A percentile compares a stretch with the other conserved stretches of the same genome.
Conservation (phyloP, 2,888 invertebrate genomes). For the Buathra laborator region DNA sequence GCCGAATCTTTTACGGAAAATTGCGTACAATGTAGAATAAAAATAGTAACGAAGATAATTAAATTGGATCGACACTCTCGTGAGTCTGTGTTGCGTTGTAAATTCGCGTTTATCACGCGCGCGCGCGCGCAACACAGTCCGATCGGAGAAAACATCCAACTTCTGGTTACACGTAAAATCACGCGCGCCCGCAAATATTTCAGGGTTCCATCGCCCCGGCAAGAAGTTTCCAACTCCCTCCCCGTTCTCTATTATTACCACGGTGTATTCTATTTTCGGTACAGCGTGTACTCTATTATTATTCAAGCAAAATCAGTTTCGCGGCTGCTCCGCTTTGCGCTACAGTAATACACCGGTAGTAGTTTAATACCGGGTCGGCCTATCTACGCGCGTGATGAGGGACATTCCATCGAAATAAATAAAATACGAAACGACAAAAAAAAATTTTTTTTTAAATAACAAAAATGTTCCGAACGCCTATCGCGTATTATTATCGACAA, state of each 20-base stretch:
- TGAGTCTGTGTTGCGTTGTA: not conserved
- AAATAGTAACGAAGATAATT: too few species aligned
- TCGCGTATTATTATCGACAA: not conserved
- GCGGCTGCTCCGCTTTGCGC: constrained; percentile 21
- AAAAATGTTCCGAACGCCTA: not conserved
- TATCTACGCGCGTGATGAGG: not conserved
- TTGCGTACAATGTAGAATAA: too few species aligned
- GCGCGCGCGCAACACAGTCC: not conserved
- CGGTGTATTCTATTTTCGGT: constrained; percentile 70
- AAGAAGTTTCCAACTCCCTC: constrained; percentile 14
- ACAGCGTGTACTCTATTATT: constrained; percentile 71
- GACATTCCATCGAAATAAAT: not conserved
- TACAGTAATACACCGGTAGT: not conserved
- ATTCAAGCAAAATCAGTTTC: constrained; percentile 62
- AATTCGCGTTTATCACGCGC: not conserved
- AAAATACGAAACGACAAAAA: not conserved
- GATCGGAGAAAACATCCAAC: not conserved
- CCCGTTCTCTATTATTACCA: constrained; percentile 69
- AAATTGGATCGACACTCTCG: not conserved
- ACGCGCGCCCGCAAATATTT: constrained; percentile 56
- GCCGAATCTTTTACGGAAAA: too few species aligned
- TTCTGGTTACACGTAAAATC: constrained; percentile 32
- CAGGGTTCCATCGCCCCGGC: constrained; percentile 62
- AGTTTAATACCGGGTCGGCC: not conserved
- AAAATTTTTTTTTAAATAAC: not conserved